Percentiles rank a stretch among this genome's conserved stretches.
Evolutionary conservation across 37 sponge, comb jelly and placozoan genomes (phyloP).

Genomic region (Chondrilla cf. caribensis): DNA sequence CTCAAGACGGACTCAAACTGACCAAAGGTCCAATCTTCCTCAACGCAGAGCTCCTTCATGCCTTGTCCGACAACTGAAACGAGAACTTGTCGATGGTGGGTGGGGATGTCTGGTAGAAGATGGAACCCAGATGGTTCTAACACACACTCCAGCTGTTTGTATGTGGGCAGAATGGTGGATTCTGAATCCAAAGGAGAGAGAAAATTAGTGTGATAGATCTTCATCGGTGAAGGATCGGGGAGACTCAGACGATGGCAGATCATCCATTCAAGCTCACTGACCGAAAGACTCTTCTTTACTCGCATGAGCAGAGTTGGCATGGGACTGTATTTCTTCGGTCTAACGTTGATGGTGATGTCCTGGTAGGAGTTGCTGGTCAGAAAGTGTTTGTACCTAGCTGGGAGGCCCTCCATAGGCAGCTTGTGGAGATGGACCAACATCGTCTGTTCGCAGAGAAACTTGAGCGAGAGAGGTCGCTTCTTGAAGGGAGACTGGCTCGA

Average conservation of each 20-base stretch:
- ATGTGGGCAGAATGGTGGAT: neutral
- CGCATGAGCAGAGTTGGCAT: conserved; percentile 24
- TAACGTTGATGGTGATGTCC: conserved; percentile 31
- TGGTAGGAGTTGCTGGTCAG: neutral
- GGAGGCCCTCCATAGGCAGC: conserved; percentile 20
- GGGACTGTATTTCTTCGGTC: neutral
- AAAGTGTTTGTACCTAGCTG: conserved; percentile 4
- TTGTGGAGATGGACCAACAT: conserved; percentile 31
- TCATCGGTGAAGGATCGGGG: conserved; percentile 22
- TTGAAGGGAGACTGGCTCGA: neutral
- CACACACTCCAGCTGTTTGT: conserved; percentile 23
- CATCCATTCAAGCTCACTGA: conserved; percentile 66
- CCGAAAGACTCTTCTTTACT: conserved; percentile 29
- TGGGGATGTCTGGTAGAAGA: neutral
- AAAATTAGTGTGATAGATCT: conserved; percentile 32
- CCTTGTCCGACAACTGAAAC: conserved; percentile 54
- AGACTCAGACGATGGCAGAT: conserved; percentile 21
- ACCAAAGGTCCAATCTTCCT: conserved; percentile 15
- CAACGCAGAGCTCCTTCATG: conserved; percentile 30
- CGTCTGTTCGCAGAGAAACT: conserved; percentile 49
- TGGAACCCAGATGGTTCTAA: neutral
- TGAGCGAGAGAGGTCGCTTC: conserved; percentile 26
- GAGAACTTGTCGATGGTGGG: neutral
- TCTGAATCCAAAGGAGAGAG: conserved; percentile 19
- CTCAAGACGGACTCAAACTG: conserved; percentile 37